Evolutionary conservation across 2,888 invertebrate species (phyloP), one percentile per base, ranked within the genome.

Genomic region (Drosophila meridiana): DNA sequence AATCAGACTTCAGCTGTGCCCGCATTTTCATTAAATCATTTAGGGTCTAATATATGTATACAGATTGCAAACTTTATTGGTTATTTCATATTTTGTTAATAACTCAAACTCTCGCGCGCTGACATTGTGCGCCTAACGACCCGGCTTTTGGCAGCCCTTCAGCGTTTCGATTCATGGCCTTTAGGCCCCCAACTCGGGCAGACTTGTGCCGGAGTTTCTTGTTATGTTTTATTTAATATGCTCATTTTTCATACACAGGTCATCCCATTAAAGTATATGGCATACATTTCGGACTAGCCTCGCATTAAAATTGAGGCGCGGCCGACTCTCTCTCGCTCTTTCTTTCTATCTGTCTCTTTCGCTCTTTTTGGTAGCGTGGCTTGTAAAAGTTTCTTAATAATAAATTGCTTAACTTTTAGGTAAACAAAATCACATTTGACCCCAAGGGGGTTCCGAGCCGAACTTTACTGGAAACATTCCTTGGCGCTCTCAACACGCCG

Each of bases 341-440:
- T 50, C n/a, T 32, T 13, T 30, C 32, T 20, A 32, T 34, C n/a
- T 30, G 30, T 47, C 48, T 32, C 32, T 52, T 20, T 32, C 14
- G 20, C 20, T 34, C 20, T 26, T 66, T 60, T 60, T 62, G 56
- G 55, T 20, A 26, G 47, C 61, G 63, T 48, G 73, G 67, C 67
- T 56, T 77, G 72, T 55, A 84, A 83, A 85, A 88, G 81, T 87
- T 83, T 89, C 82, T 86, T 87, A 87, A 83, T 87, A 86, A 89
- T 76, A 89, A 86, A 86, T 86, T 87, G 85, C 89, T 78, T 87
- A 89, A 86, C 89, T 86, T 86, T 86, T 77, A 70, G 87, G 79
- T 83, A 83, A 87, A 87, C 87, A 87, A 83, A 89, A 77, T 89
- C 82, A 76, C 69, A 74, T 72, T 79, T 65, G 63, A 59, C 55